Percentiles rank a stretch among this genome's conserved stretches.
Conservation (phyloP, 2,888 invertebrate genomes). For the Scaptomyza polygonia region DNA sequence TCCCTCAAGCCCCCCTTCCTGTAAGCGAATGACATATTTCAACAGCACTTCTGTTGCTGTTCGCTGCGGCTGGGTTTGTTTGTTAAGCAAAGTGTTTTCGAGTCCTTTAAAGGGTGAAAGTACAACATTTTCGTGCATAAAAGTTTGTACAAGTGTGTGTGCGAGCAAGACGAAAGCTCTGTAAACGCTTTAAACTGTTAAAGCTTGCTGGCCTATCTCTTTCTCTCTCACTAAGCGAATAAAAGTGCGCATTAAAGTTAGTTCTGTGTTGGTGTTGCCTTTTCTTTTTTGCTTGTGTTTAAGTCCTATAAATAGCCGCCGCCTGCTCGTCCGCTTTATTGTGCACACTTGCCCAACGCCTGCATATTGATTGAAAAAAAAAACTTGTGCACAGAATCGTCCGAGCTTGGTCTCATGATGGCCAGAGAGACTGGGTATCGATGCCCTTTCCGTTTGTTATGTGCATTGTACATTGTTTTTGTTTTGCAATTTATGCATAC, state of each 20-base stretch:
- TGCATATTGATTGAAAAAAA: conserved; percentile 68
- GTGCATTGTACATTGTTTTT: conserved; percentile 34
- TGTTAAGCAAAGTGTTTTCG: conserved; percentile 25
- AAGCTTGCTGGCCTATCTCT: conserved; percentile 35
- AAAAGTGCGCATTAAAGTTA: conserved; percentile 60
- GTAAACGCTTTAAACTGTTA: conserved; percentile 54
- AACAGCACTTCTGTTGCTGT: conserved; percentile 47
- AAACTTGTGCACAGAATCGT: conserved; percentile 38
- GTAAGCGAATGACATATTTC: conserved; percentile 70
- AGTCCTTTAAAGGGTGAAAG: conserved; percentile 78
- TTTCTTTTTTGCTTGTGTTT: conserved; percentile 26
- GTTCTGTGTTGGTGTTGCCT: conserved; percentile 31
- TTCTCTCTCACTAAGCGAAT: conserved; percentile 15
- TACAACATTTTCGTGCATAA: conserved; percentile 41
- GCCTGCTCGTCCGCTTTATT: conserved; percentile 34
- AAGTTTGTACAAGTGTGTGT: conserved; percentile 39
- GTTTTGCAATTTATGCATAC: conserved; percentile 53
- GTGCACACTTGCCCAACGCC: conserved; percentile 37
- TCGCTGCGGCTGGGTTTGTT: conserved; percentile 30
- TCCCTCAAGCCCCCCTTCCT: conserved; percentile 9
- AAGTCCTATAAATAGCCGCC: conserved; percentile 58
- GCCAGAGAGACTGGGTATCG: conserved; percentile 6
- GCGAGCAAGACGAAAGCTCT: conserved; percentile 25
- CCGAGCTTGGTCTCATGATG: conserved; percentile 12
- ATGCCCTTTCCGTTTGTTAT: conserved; percentile 30